These are phyloP conservation scores for Cranoglanis bouderius DNA, from an alignment of 2,113 vertebrate genomes.

Conservation along the genomic window DNA sequence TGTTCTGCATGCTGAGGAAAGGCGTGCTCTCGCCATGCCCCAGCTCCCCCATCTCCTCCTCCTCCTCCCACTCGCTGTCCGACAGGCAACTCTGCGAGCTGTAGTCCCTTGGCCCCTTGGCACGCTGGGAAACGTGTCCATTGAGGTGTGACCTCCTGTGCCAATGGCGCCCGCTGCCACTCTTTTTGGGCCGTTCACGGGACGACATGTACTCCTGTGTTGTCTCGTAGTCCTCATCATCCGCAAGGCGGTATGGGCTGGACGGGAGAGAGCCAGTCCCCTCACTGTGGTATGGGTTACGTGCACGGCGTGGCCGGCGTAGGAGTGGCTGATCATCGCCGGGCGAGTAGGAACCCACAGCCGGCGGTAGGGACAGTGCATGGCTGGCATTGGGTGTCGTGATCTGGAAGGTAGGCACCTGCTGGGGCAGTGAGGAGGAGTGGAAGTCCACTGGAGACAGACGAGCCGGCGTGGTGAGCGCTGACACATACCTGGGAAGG, in stretches of 20 bases:
- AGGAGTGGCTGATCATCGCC: conserved; percentile 92
- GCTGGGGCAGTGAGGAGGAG: conserved; percentile 86
- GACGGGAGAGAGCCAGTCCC: conserved; percentile 93
- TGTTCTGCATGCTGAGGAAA: conserved; percentile 92
- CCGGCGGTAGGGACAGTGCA: conserved; percentile 86
- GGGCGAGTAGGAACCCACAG: conserved; percentile 78
- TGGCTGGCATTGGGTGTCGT: conserved; percentile 91
- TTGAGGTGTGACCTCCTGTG: conserved; percentile 88
- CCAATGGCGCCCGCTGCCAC: conserved; percentile 78
- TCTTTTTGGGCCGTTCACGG: conserved; percentile 79
- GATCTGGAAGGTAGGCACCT: conserved; percentile 98
- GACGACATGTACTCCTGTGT: conserved; percentile 92
- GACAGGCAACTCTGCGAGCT: conserved; percentile 94
- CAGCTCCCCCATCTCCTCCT: conserved; percentile 79
- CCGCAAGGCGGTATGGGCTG: conserved; percentile 89
- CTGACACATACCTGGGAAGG: conserved; percentile 88
- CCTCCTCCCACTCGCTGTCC: conserved; percentile 80
- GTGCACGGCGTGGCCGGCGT: conserved; percentile 79
- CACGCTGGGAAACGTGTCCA: conserved; percentile 85
- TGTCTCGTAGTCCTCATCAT: conserved; percentile 96
- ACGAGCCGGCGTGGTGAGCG: conserved; percentile 93
- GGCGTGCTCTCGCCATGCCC: conserved; percentile 89
- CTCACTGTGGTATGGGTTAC: conserved; percentile 79
- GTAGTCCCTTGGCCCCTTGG: conserved; percentile 82
- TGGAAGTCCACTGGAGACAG: conserved; percentile 95